Percentiles rank a stretch among this genome's conserved stretches.
Conservation (phyloP, 2,888 invertebrate species). For the Listrodromus nycthemerus region DNA sequence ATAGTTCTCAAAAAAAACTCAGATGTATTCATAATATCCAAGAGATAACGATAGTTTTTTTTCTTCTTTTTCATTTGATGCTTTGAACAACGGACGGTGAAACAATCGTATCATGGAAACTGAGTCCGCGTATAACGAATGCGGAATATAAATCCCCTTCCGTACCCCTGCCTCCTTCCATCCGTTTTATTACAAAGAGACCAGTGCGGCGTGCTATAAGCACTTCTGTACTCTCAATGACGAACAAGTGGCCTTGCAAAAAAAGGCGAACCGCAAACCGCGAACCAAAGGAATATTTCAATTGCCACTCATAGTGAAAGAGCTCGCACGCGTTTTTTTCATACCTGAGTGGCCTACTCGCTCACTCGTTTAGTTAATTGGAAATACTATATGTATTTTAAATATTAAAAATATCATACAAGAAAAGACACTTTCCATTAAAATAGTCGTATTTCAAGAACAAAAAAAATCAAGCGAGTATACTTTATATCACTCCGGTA, state of each 20-base stretch:
- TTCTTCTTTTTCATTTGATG: constrained; percentile 18
- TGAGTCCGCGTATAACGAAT: constrained; percentile 15
- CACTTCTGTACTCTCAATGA: constrained; percentile 12
- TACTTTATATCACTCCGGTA: not conserved
- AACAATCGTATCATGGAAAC: constrained; percentile 8
- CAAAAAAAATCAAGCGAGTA: not conserved
- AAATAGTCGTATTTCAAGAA: not conserved
- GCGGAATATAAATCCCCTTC: constrained; percentile 24
- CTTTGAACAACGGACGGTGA: constrained; percentile 13
- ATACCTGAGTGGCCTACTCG: not conserved
- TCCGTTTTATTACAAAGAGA: constrained; percentile 21
- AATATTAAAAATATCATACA: not conserved
- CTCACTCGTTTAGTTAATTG: not conserved
- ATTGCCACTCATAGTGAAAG: constrained; percentile 7
- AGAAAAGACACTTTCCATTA: not conserved
- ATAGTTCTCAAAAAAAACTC: constrained; percentile 6
- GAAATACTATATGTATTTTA: not conserved
- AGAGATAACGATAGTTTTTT: constrained; percentile 11
- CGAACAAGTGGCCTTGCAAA: constrained; percentile 13
- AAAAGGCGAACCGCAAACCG: not conserved
- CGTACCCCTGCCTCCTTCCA: constrained; percentile 13
- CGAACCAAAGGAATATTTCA: constrained; percentile 4
- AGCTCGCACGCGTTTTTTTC: not conserved
- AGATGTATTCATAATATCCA: constrained; percentile 11
- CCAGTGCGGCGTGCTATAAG: constrained; percentile 1